These are phyloP conservation scores for Hippoglossus stenolepis DNA, from an alignment of 2,113 vertebrate species.

Conservation along the genomic window DNA sequence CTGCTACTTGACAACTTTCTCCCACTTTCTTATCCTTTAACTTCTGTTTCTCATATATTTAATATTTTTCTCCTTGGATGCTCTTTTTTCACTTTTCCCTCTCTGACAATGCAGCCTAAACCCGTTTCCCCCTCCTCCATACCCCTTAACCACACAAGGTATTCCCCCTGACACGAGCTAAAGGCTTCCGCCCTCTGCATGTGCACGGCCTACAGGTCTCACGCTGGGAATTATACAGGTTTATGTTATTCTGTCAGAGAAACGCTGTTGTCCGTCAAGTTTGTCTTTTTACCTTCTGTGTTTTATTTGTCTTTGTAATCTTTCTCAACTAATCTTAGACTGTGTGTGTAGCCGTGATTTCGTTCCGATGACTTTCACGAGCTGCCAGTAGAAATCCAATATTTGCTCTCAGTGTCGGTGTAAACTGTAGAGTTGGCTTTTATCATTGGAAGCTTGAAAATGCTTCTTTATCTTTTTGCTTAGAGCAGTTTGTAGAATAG, in stretches of 20 bases:
- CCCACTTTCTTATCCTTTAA: conserved; percentile 26
- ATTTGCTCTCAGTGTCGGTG: not conserved
- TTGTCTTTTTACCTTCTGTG: not conserved
- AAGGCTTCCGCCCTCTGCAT: conserved; percentile 35
- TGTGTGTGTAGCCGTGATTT: not conserved
- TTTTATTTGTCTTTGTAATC: not conserved
- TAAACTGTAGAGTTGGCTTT: no score
- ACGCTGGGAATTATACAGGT: not conserved
- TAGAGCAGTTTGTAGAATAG: not conserved
- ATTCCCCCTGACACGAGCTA: conserved; percentile 44
- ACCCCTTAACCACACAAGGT: conserved; percentile 75
- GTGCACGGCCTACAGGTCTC: conserved; percentile 6
- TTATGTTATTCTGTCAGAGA: not conserved
- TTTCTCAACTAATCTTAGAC: not conserved
- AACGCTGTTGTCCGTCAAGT: not conserved
- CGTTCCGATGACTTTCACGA: not conserved
- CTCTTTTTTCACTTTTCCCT: conserved; percentile 23
- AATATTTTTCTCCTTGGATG: conserved; percentile 47
- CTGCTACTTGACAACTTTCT: not conserved
- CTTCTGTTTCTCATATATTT: conserved; percentile 18
- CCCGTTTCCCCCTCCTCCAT: conserved; percentile 52
- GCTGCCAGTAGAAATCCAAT: not conserved
- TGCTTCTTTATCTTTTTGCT: not conserved
- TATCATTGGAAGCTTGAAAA: not conserved
- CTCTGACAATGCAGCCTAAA: conserved; percentile 74